phyloP scores from a whole-genome alignment of 2,888 invertebrate species.

The Achlya flavicornis region DNA sequence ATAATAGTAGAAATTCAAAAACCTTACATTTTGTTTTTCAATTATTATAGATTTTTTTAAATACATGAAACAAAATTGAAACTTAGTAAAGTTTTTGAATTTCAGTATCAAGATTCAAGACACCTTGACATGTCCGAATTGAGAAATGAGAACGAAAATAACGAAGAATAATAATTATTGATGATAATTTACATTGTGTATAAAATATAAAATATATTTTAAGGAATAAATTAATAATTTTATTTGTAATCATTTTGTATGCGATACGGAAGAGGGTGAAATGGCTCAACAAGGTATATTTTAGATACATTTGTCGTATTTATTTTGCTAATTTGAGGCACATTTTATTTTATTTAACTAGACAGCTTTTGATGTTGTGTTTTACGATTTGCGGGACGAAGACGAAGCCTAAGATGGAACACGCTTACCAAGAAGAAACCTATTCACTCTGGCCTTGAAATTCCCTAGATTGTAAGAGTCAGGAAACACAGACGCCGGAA shows the following conservation, averaged over 20 bases:
- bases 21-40: constrained; percentile 15
- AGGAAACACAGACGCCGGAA: too few relatives aligned
- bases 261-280: constrained; percentile 83
- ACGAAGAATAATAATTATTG: background rate
- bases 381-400: background rate
- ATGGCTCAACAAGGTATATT: constrained; percentile 86
- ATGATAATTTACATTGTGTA: constrained; percentile 1
- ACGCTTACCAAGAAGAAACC: too few relatives aligned
- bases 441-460: too few relatives aligned
- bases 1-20: constrained; percentile 7
- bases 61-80: constrained; percentile 33
- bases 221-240: constrained; percentile 19
- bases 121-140: constrained; percentile 19
- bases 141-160: background rate
- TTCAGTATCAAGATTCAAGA: constrained; percentile 40
- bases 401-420: too few relatives aligned
- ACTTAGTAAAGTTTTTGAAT: constrained; percentile 44
- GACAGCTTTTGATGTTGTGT: background rate
- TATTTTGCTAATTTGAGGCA: constrained; percentile 16
- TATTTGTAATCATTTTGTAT: constrained; percentile 29
- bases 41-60: constrained; percentile 17
- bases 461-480: too few relatives aligned
- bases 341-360: constrained; percentile 10
- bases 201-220: constrained; percentile 14
- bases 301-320: background rate